Evolutionary conservation across 2,797 vertebrate species (phyloP), one percentile per base, ranked within the genome.

Genomic region (Aythya fuligula): DNA sequence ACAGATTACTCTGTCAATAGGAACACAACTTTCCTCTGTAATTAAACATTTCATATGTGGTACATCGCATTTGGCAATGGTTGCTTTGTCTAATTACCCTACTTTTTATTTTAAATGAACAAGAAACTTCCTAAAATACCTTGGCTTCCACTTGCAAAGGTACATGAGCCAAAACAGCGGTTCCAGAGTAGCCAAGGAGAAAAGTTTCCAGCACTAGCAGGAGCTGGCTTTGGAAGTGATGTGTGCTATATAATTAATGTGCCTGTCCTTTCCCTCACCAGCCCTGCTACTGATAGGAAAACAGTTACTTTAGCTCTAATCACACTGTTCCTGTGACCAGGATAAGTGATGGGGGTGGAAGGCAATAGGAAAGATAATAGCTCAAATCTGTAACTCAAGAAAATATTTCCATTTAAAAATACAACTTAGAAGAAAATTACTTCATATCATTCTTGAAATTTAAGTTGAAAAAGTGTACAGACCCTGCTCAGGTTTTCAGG

Each of bases 21-120:
- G 85, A 98, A 98, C 96, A 96, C 90, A 96, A 96, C 92, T 97
- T 96, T 93, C 81, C 83, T 95, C 94, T 95, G 85, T 97, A 98
- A 98, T 97, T 97, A 97, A 97, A 91, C 95, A 91, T 96, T 96
- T 96, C 91, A 78, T 57, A 72, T 78, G 87, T 69, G 65, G 80
- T 51, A 16, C 70, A 47, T 57, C 18, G n/a, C 13, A 43, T 92
- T 94, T 94, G 83, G 78, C 24, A 60, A 71, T 8, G 30, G 27
- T 45, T 71, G 66, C 77, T 96, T 90, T 69, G 21, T 34, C 71
- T 89, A 94, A 87, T 47, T 65, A 92, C 64, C 47, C 27, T 78
- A 93, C 7, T 69, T 93, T 83, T 79, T 80, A 81, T 95, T 96
- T 94, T 71, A 94, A 94, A 94, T 85, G 49, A 94, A 91, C 45